Percentiles rank a stretch among this genome's conserved stretches.
Evolutionary conservation across 30 jellyfish, hydroid and myxozoan species (phyloP).

Genomic region (Aurelia sp.): DNA sequence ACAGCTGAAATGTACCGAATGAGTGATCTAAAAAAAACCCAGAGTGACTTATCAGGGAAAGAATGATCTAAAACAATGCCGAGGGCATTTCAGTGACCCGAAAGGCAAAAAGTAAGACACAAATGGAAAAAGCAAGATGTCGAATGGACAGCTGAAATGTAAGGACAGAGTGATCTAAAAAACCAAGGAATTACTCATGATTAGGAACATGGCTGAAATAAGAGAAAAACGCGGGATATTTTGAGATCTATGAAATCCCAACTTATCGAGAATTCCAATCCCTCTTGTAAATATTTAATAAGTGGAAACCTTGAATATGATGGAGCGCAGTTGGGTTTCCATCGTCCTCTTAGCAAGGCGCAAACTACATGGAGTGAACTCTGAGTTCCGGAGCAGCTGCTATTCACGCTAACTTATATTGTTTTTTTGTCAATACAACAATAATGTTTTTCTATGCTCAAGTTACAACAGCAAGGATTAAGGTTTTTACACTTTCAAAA

Average conservation of each 20-base stretch:
- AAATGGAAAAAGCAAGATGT: background rate
- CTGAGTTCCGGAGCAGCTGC: conserved; percentile 29
- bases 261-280: conserved; percentile 51
- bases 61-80: too few species aligned
- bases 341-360: conserved; percentile 10
- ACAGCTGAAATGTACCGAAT: conserved; percentile 28
- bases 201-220: conserved; percentile 1
- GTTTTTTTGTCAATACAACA: conserved; percentile 2
- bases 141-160: conserved; percentile 21
- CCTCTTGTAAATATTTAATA: conserved; percentile 12
- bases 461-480: conserved; percentile 45
- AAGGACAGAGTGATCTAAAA: conserved; percentile 6
- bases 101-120: background rate
- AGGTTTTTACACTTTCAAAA: conserved; percentile 5
- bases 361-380: conserved; percentile 4
- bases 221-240: conserved; percentile 38
- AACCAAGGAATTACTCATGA: conserved; percentile 39
- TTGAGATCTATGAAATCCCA: conserved; percentile 38
- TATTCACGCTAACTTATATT: conserved; percentile 13
- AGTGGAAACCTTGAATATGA: conserved; percentile 30
- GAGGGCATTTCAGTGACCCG: too few species aligned
- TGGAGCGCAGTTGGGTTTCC: conserved; percentile 55
- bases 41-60: too few species aligned
- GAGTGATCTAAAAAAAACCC: conserved; percentile 9
- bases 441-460: conserved; percentile 10